A percentile compares a stretch with the other conserved stretches of the same genome.
These are phyloP conservation scores for Chionoecetes opilio DNA, from an alignment of 1,140 invertebrate genomes.

Conservation along the genomic window DNA sequence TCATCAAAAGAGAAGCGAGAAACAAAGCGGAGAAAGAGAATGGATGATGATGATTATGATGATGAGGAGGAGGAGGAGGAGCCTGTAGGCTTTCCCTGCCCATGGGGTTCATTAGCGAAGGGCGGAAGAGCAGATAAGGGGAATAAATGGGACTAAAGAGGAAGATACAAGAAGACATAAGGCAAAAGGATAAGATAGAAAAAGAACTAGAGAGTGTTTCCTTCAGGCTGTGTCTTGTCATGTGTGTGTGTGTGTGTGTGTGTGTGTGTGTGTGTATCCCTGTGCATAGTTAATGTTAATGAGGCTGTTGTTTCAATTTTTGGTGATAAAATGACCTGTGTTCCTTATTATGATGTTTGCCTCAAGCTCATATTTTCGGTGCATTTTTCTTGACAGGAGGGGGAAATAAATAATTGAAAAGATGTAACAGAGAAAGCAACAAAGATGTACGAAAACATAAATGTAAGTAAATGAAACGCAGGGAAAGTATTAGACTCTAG, in stretches of 20 bases:
- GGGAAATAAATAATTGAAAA: neutral
- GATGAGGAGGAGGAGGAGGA: neutral
- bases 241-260: neutral
- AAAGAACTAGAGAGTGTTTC: neutral
- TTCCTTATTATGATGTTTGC: constrained; percentile 4
- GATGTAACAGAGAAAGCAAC: neutral
- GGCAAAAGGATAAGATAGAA: neutral
- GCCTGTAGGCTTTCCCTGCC: neutral
- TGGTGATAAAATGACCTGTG: neutral
- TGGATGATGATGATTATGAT: neutral
- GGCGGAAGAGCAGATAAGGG: constrained; percentile 24
- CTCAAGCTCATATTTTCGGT: neutral
- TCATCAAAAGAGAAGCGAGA: neutral
- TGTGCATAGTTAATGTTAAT: neutral
- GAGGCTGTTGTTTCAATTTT: neutral
- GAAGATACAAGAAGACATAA: constrained; percentile 2
- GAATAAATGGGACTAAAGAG: constrained; percentile 19
- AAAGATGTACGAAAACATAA: constrained; percentile 8
- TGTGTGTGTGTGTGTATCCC: neutral
- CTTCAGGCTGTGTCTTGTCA: no score
- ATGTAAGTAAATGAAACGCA: neutral
- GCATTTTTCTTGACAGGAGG: neutral
- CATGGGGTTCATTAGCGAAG: neutral
- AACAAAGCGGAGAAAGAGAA: neutral
- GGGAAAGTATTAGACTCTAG: no score